Percentiles rank a stretch among this genome's conserved stretches.
Conservation (phyloP, 2,797 vertebrate genomes). For the Champsocephalus esox region DNA sequence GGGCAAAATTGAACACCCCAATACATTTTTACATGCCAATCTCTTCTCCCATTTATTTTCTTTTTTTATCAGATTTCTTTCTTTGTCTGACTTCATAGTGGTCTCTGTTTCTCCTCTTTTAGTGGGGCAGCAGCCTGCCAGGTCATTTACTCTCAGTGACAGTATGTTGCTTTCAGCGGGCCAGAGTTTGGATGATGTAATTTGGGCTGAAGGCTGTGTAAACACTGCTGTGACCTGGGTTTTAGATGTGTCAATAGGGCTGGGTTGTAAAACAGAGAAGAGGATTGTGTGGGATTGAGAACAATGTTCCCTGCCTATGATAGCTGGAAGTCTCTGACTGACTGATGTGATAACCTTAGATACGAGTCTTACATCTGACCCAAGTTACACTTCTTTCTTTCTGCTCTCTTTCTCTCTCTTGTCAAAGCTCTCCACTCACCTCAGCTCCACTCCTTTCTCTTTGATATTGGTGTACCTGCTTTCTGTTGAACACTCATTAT, state of each 20-base stretch:
- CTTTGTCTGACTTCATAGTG: constrained; percentile 30
- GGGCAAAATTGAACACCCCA: constrained; percentile 42
- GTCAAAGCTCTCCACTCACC: constrained; percentile 58
- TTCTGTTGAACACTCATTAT: constrained; percentile 47
- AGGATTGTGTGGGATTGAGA: constrained; percentile 77
- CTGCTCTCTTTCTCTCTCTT: constrained; percentile 33
- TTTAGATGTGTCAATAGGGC: constrained; percentile 80
- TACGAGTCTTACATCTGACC: constrained; percentile 66
- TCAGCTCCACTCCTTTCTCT: constrained; percentile 70
- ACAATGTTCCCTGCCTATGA: constrained; percentile 62
- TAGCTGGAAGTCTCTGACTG: constrained; percentile 71
- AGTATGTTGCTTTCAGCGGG: constrained; percentile 65
- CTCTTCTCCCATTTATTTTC: constrained; percentile 25
- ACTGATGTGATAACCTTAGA: constrained; percentile 72
- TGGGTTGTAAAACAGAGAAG: constrained; percentile 72
- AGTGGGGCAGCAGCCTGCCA: constrained; percentile 64
- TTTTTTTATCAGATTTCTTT: constrained; percentile 21
- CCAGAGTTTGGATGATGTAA: constrained; percentile 81
- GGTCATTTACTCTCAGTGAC: constrained; percentile 71
- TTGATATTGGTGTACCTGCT: constrained; percentile 56
- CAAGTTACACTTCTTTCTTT: constrained; percentile 50
- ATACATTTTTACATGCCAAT: constrained; percentile 37
- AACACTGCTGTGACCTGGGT: constrained; percentile 84
- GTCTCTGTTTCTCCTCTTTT: constrained; percentile 47
- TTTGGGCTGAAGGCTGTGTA: constrained; percentile 83